A percentile compares a stretch with the other conserved stretches of the same genome.
Conservation (phyloP, 1,140 invertebrate genomes). For the Lepidurus apus region DNA sequence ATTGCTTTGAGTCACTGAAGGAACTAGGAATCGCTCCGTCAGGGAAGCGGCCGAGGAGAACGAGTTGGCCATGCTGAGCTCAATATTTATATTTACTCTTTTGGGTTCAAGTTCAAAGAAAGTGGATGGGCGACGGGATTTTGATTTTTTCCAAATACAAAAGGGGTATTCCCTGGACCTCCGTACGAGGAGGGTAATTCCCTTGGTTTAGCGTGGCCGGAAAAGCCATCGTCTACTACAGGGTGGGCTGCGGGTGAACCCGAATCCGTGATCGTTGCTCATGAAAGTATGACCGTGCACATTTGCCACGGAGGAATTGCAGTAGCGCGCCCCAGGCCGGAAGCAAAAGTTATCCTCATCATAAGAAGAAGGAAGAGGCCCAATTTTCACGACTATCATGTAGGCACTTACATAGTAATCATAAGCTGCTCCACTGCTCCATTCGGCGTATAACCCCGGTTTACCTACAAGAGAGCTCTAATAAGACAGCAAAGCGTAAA, state of each 20-base stretch:
- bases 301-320: constrained; percentile 7
- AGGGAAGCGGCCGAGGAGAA: not conserved
- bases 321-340: not conserved
- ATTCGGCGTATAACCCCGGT: not conserved
- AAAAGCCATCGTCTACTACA: not conserved
- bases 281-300: constrained; percentile 7
- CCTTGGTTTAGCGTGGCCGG: constrained; percentile 2
- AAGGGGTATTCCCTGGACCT: not conserved
- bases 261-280: not conserved
- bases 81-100: not conserved
- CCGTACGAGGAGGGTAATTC: not conserved
- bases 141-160: not conserved
- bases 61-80: not conserved
- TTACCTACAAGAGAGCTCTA: not conserved
- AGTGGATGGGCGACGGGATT: not conserved
- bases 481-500: constrained; percentile 15
- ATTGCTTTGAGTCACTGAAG: not conserved
- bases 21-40: not conserved
- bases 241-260: not conserved
- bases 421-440: not conserved
- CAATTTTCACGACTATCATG: constrained; percentile 17
- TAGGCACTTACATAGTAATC: constrained; percentile 4
- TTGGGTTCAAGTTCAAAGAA: too few species aligned
- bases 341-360: not conserved
- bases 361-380: not conserved